These are phyloP conservation scores for Phymatocera aterrima DNA, from an alignment of 2,888 invertebrate genomes.

Conservation along the genomic window DNA sequence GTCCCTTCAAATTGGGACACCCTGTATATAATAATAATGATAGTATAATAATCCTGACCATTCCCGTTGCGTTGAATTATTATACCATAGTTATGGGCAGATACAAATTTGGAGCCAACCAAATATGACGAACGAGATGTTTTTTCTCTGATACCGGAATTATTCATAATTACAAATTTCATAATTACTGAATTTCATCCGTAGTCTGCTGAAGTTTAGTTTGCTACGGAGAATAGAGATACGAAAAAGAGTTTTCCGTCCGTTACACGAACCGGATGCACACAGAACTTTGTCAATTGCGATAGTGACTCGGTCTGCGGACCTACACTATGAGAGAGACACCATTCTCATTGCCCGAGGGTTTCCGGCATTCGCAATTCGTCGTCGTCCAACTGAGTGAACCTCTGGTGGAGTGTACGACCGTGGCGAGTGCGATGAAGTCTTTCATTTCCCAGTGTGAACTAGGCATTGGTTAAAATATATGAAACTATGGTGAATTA, in stretches of 20 bases:
- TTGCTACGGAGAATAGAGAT: not conserved
- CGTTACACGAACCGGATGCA: conserved; percentile 20
- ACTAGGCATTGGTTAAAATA: conserved; percentile 15
- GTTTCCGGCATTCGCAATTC: conserved; percentile 8
- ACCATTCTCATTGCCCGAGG: conserved; percentile 21
- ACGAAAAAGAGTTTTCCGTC: not conserved
- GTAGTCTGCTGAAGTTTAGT: not conserved
- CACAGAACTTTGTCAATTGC: conserved; percentile 33
- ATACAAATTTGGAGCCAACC: not conserved
- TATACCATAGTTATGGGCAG: not conserved
- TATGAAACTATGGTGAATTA: conserved; percentile 4
- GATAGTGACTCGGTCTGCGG: conserved; percentile 3
- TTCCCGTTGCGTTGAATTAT: not conserved
- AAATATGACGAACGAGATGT: too few relatives aligned
- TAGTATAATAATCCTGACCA: too few relatives aligned
- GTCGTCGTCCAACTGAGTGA: conserved; percentile 6
- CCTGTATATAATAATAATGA: too few relatives aligned
- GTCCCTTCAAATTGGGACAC: too few relatives aligned
- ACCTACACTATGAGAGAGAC: conserved; percentile 10
- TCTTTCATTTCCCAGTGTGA: conserved; percentile 16
- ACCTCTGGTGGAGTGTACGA: conserved; percentile 1
- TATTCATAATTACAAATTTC: conserved; percentile 10
- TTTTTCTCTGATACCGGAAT: not conserved
- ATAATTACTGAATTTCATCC: not conserved
- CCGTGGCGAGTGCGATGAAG: not conserved